Evolutionary conservation across 2,113 vertebrate genomes (phyloP).

Genomic region (Ictalurus punctatus): DNA sequence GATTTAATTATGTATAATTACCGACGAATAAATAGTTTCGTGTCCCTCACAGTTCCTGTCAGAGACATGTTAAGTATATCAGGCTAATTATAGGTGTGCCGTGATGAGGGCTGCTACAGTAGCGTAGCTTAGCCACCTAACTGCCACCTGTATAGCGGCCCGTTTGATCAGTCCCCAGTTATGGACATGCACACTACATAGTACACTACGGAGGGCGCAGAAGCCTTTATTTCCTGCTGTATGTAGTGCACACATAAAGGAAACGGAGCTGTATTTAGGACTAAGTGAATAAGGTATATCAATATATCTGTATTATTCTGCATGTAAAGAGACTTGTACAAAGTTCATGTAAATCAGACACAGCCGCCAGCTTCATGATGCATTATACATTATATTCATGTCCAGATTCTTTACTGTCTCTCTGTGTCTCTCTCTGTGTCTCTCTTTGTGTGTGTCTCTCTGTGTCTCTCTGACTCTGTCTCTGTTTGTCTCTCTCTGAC

Average conservation of each 20-base stretch:
- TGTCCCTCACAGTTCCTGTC: background rate
- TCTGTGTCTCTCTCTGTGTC: no score
- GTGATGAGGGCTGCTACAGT: background rate
- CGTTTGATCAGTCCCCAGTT: background rate
- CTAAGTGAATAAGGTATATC: background rate
- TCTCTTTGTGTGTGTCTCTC: no score
- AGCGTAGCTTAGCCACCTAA: no score
- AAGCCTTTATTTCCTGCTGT: background rate
- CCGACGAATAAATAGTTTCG: background rate
- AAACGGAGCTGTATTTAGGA: background rate
- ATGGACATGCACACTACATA: background rate
- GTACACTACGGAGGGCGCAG: background rate
- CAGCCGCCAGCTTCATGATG: background rate
- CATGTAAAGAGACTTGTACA: background rate
- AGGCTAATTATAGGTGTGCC: constrained; percentile 12
- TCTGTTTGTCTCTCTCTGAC: no score
- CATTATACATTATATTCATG: background rate
- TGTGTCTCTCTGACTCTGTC: no score
- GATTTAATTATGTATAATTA: background rate
- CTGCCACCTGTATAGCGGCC: background rate
- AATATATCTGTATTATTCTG: background rate
- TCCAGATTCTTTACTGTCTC: background rate
- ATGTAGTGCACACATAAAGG: background rate
- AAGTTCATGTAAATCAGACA: background rate
- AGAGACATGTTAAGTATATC: background rate